phyloP scores from a whole-genome alignment of 1,140 invertebrate species.

The Cherax destructor region DNA sequence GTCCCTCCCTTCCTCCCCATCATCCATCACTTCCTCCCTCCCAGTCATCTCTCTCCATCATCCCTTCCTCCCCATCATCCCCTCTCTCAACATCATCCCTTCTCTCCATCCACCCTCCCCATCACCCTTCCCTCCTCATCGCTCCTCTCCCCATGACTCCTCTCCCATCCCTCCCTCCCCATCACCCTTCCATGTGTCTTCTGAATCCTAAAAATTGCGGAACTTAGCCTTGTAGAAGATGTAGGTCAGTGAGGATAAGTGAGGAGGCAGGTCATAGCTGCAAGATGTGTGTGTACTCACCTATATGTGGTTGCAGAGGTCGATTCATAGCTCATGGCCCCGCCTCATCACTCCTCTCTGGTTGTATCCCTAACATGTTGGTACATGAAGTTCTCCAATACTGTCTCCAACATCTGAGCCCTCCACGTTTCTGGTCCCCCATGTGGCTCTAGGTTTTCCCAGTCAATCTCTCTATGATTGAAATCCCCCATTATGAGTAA shows the following conservation, averaged over 20 bases:
- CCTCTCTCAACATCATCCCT: background rate
- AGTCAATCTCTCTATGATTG: too few relatives aligned
- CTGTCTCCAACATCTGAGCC: too few relatives aligned
- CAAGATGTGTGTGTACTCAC: too few relatives aligned
- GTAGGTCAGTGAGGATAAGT: conserved; percentile 59
- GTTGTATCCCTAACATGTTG: too few relatives aligned
- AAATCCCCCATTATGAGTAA: too few relatives aligned
- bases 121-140: background rate
- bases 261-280: conserved; percentile 6
- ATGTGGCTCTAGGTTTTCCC: too few relatives aligned
- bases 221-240: conserved; percentile 44
- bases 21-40: background rate
- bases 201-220: conserved; percentile 59
- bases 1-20: background rate
- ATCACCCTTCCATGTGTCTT: background rate
- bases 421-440: too few relatives aligned
- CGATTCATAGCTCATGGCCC: too few relatives aligned
- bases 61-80: background rate
- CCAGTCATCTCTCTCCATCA: too few relatives aligned
- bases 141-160: background rate
- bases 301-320: too few relatives aligned
- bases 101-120: background rate
- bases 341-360: too few relatives aligned
- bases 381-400: too few relatives aligned
- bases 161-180: background rate